These are phyloP conservation scores for Poecilia wingei DNA, from an alignment of 2,797 vertebrate species.

Conservation along the genomic window DNA sequence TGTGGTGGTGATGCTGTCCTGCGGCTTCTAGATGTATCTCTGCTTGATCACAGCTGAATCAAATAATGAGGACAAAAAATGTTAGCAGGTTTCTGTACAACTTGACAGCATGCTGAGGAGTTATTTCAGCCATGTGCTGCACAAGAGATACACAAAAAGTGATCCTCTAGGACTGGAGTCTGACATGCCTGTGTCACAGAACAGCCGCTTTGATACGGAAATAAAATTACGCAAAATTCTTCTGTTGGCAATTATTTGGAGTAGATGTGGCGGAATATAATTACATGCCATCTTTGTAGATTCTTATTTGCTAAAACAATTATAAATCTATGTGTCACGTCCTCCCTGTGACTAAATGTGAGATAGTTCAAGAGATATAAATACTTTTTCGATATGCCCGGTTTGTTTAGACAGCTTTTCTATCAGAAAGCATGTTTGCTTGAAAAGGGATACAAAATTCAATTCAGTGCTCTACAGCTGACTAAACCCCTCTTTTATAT, in stretches of 20 bases:
- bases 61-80: background rate
- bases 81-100: background rate
- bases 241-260: background rate
- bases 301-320: background rate
- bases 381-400: background rate
- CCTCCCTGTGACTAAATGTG: background rate
- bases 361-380: background rate
- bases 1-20: background rate
- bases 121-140: background rate
- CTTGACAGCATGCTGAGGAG: background rate
- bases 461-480: slow-evolving; percentile 40
- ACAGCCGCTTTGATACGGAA: background rate
- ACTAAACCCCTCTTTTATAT: slow-evolving; percentile 58
- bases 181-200: background rate
- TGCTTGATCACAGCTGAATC: background rate
- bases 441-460: slow-evolving; percentile 50
- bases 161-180: background rate
- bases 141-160: background rate
- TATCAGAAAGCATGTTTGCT: slow-evolving; percentile 27
- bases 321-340: background rate
- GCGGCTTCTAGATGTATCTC: background rate
- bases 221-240: background rate
- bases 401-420: background rate
- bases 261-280: background rate
- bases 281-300: background rate